Evolutionary conservation across 2,113 vertebrate species (phyloP).

Genomic region (Ammodytes dubius): DNA sequence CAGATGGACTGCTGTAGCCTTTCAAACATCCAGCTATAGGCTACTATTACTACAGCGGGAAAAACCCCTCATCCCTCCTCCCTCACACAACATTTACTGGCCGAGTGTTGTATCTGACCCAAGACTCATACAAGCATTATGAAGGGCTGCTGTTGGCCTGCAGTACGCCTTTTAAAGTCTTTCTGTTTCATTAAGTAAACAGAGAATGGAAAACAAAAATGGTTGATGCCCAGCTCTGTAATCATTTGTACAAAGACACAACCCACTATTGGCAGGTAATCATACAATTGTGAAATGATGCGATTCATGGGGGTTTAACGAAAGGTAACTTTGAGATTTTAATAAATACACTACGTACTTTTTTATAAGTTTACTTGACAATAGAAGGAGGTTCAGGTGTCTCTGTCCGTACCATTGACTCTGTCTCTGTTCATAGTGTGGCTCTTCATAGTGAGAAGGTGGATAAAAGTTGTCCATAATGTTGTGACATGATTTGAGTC

Average conservation of each 20-base stretch:
- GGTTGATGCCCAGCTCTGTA: not conserved
- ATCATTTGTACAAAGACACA: not conserved
- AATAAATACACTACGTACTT: not conserved
- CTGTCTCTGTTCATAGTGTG: not conserved
- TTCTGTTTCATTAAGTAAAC: slow-evolving; percentile 36
- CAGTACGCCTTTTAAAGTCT: slow-evolving; percentile 42
- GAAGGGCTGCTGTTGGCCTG: slow-evolving; percentile 29
- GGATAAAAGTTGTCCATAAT: not conserved
- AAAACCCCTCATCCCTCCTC: slow-evolving; percentile 15
- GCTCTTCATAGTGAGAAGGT: not conserved
- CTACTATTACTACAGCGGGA: slow-evolving; percentile 31
- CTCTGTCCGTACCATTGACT: not conserved
- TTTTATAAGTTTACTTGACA: not conserved
- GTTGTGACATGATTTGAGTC: not conserved
- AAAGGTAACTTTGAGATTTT: slow-evolving; percentile 6
- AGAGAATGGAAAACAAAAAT: slow-evolving; percentile 16
- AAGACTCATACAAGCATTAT: slow-evolving; percentile 26
- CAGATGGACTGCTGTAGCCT: slow-evolving; percentile 49
- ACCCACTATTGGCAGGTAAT: not conserved
- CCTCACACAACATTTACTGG: slow-evolving; percentile 30
- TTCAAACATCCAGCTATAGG: slow-evolving; percentile 52
- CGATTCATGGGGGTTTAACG: not conserved
- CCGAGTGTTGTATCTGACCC: slow-evolving; percentile 1
- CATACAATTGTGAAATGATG: not conserved
- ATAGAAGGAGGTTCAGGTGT: not conserved